Evolutionary conservation across 2,888 invertebrate genomes (phyloP), one percentile per base, ranked within the genome.

Genomic region (Eledona agricola): DNA sequence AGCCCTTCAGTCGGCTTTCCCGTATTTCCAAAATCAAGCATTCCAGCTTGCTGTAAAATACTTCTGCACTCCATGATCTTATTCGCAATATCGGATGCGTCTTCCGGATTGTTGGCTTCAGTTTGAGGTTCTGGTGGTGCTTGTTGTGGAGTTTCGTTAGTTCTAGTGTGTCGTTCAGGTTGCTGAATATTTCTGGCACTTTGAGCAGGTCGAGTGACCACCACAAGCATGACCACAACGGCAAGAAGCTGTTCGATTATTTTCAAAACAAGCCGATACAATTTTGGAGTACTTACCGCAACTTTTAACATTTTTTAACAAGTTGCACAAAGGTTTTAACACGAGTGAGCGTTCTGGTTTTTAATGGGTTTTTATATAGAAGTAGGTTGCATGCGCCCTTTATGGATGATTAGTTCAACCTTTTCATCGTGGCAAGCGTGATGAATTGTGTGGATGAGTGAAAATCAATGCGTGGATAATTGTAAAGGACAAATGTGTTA

Each of bases 21-120:
- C 9, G 16, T 10, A 6, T 32, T 22, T n/a, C 5, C 23, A 3
- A 4, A 3, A 4, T 31, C 43, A 3, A 20, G 5, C 25, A 22
- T 16, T 10, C 45, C 45, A 4, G 45, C 45, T 26, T 45, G 45
- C 13, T 45, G 45, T 11, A 45, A 25, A 20, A 45, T 25, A 4
- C 13, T 23, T 2, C 25, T 22, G 11, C 45, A 45, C 20, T 45
- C 45, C 5, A 17, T 9, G 4, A 23, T 19, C 17, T 45, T 45
- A 11, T 15, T 25, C 1, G 23, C 16, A 32, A 25, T 25, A 6
- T 20, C 20, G n/a, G 25, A 29, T 15, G 20, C 34, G 6, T 42
- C 20, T 25, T 15, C 37, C 1, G 19, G 17, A 17, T 29, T 9
- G 3, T 28, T n/a, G 2, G 6, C 26, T 31, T 42, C 42, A 12